Evolutionary conservation across 53 echinoderm and acorn worm genomes (phyloP).

Genomic region (Actinopyga echinites): DNA sequence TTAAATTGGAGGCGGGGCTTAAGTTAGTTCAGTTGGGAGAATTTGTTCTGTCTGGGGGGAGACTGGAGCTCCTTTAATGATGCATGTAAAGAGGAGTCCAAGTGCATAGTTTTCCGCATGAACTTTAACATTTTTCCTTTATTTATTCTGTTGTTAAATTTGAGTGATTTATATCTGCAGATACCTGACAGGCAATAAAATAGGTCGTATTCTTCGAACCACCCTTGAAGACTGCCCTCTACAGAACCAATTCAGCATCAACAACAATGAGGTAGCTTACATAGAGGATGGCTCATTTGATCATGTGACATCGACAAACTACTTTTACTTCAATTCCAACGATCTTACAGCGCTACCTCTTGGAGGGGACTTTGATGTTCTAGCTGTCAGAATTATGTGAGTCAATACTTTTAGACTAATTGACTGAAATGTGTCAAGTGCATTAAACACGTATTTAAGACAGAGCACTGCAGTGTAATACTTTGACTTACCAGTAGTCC

Average conservation of each 20-base stretch:
- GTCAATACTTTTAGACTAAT: too few relatives aligned
- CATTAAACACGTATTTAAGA: not conserved
- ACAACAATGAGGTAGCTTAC: conserved; percentile 82
- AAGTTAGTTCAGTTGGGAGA: too few relatives aligned
- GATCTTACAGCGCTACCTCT: conserved; percentile 65
- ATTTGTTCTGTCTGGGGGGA: too few relatives aligned
- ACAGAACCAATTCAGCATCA: not conserved
- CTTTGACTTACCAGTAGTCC: too few relatives aligned
- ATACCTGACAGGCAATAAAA: conserved; percentile 53
- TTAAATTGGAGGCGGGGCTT: not conserved
- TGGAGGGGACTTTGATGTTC: conserved; percentile 56
- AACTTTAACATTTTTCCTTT: too few relatives aligned
- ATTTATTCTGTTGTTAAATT: too few relatives aligned
- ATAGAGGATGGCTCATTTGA: conserved; percentile 86
- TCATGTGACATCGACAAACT: conserved; percentile 33
- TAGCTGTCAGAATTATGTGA: conserved; percentile 44
- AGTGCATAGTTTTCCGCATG: too few relatives aligned
- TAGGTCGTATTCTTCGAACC: conserved; percentile 74
- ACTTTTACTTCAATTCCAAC: conserved; percentile 55
- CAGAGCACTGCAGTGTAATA: not conserved
- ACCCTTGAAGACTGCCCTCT: conserved; percentile 86
- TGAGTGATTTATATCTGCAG: too few relatives aligned
- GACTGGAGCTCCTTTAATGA: too few relatives aligned
- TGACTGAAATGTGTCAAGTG: not conserved
- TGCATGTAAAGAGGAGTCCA: too few relatives aligned